Conservation (phyloP, 2,888 invertebrate species). For the Drosophila mulleri region DNA sequence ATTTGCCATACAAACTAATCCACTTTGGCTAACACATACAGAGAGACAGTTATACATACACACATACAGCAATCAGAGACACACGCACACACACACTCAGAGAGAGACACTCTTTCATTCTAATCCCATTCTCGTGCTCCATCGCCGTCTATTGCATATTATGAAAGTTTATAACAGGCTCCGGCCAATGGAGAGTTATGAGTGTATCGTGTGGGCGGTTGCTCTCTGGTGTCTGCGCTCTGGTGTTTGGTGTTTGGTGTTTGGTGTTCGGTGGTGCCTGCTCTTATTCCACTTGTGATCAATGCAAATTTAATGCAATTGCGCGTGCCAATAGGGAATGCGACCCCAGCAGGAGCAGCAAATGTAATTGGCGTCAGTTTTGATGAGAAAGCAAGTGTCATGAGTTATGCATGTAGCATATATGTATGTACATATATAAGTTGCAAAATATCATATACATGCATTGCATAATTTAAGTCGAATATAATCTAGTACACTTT, state of each 20-base stretch:
- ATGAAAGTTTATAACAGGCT: slow-evolving; percentile 58
- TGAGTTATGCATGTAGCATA: not conserved
- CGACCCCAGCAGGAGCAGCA: slow-evolving; percentile 10
- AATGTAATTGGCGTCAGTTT: slow-evolving; percentile 51
- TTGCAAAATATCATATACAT: no score
- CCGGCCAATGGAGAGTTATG: slow-evolving; percentile 62
- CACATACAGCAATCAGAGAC: no score
- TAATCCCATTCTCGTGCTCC: slow-evolving; percentile 52
- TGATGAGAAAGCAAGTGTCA: not conserved
- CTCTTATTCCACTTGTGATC: slow-evolving; percentile 47
- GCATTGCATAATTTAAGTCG: no score
- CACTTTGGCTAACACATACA: slow-evolving; percentile 48
- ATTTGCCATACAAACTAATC: slow-evolving; percentile 59
- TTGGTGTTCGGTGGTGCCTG: slow-evolving; percentile 2
- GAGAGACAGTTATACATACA: not conserved
- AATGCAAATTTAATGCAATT: slow-evolving; percentile 69
- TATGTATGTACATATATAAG: no score
- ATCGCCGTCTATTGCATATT: slow-evolving; percentile 34
- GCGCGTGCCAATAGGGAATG: slow-evolving; percentile 33
- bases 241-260: not conserved
- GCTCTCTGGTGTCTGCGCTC: no score
- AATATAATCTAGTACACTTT: no score
- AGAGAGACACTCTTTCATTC: slow-evolving; percentile 2
- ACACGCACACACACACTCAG: not conserved
- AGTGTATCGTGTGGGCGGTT: not conserved